Conservation (phyloP, 2,113 vertebrate genomes). For the Burhinus oedicnemus region DNA sequence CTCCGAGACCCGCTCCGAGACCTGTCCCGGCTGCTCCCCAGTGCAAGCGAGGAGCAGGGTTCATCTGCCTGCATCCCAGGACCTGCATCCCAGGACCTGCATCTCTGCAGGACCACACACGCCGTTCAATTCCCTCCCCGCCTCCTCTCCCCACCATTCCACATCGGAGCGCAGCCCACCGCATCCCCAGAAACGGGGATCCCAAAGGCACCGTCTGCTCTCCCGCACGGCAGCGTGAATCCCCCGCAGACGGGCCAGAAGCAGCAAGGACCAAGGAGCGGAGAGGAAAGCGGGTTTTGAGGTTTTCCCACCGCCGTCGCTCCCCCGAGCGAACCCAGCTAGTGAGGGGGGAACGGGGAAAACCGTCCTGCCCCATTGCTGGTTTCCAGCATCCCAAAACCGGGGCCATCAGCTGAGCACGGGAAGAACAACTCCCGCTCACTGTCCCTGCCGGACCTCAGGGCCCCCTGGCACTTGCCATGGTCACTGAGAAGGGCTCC, state of each 20-base stretch:
- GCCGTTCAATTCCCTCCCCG: neutral
- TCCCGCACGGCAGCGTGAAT: rapidly evolving
- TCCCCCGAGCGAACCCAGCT: neutral
- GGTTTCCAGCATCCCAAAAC: neutral
- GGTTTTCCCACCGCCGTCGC: neutral
- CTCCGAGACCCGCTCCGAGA: neutral
- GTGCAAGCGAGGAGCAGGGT: neutral
- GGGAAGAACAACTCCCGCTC: neutral
- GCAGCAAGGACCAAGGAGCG: neutral
- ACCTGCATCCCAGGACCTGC: neutral
- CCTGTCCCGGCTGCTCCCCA: neutral
- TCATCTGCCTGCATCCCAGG: neutral
- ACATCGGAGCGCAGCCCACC: rapidly evolving
- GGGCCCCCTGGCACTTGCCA: neutral
- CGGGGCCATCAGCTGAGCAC: neutral
- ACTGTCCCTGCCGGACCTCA: rapidly evolving
- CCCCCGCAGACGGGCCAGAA: neutral
- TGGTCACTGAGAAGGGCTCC: neutral
- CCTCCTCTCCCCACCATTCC: rapidly evolving
- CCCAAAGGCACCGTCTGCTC: neutral
- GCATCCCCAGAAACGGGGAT: rapidly evolving
- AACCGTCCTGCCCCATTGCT: neutral
- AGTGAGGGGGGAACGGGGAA: rapidly evolving
- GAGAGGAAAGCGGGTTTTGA: neutral
- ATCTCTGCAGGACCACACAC: neutral